Base-by-base conservation (phyloP, 2,888 invertebrate species). In the Thymelicus lineola region DNA sequence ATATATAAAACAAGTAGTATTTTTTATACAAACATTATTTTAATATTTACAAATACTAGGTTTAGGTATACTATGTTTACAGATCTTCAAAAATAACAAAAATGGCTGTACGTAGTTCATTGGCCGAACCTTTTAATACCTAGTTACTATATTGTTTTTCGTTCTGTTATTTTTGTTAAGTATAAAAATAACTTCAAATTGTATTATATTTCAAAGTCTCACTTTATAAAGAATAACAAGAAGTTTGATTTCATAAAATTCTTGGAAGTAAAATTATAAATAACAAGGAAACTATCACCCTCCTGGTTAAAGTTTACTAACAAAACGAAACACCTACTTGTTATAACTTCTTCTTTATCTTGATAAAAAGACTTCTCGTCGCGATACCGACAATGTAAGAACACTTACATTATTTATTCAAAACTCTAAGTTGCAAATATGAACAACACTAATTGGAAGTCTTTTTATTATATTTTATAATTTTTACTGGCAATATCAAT, bases 311-410 rank as follows among this genome's bases (percentile, higher is more conserved):
- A 61, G 46, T 61, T 61, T 45, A 35, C 28, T 61, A 61, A 61
- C 14, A 61, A 59, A 61, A 61, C 46, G 35, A 61, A 61, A 46
- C 55, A 55, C 28, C 55, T 45, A 20, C 61, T 61, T 61, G 61
- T 61, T 61, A 61, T 61, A 61, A 61, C 61, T 61, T 61, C 42
- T 59, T 59, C 59, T 42, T 59, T 59, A 17, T 45, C 46, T 61
- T 46, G 46, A 46, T 61, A 61, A 20, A 61, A 28, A 28, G 45
- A 61, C 45, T 46, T 46, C 9, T 12, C 15, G 17, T 59, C 42
- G 59, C 38, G 17, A 42, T 28, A 36, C 15, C n/a, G n/a, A 57
- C 35, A 57, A 28, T 58, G 15, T 42, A 59, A 15, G 10, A 38
- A 57, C 1, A 7, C 48, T 50, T 7, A 50, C 12, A 50, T 17